phyloP scores from a whole-genome alignment of 2,888 invertebrate genomes.

The Diarsia brunnea region DNA sequence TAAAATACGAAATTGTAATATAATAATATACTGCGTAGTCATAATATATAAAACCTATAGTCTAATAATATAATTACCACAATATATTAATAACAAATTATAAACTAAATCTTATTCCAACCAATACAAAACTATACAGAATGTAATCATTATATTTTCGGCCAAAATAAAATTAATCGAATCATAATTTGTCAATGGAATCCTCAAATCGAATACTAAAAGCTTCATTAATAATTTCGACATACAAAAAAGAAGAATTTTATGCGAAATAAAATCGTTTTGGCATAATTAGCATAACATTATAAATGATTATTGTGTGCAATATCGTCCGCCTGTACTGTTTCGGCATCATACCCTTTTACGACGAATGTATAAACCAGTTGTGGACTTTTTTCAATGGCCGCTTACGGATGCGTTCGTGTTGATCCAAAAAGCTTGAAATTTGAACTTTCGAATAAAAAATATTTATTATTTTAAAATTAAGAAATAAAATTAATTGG shows the following conservation, averaged over 20 bases:
- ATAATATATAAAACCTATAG: not conserved
- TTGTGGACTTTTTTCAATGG: conserved; percentile 72
- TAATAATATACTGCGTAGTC: not conserved
- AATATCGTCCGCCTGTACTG: conserved; percentile 57
- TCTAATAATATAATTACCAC: conserved; percentile 10
- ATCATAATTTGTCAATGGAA: conserved; percentile 41
- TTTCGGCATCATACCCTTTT: conserved; percentile 63
- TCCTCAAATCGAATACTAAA: conserved; percentile 37
- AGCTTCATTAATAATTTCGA: conserved; percentile 42
- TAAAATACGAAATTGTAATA: too few species aligned
- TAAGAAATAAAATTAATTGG: not conserved
- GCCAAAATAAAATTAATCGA: conserved; percentile 32
- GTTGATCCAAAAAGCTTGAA: conserved; percentile 62
- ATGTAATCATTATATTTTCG: not conserved
- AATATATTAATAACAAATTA: conserved; percentile 2
- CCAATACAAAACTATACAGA: conserved; percentile 5
- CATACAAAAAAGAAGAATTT: conserved; percentile 35
- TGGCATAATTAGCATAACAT: conserved; percentile 66
- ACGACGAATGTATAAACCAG: conserved; percentile 66
- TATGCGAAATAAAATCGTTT: conserved; percentile 63
- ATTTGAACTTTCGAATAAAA: conserved; percentile 21
- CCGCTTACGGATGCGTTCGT: conserved; percentile 69
- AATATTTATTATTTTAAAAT: conserved; percentile 2
- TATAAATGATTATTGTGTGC: conserved; percentile 67
- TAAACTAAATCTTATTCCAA: not conserved